These are phyloP conservation scores for Oxycera nigricornis DNA, from an alignment of 2,888 invertebrate genomes.

Conservation along the genomic window DNA sequence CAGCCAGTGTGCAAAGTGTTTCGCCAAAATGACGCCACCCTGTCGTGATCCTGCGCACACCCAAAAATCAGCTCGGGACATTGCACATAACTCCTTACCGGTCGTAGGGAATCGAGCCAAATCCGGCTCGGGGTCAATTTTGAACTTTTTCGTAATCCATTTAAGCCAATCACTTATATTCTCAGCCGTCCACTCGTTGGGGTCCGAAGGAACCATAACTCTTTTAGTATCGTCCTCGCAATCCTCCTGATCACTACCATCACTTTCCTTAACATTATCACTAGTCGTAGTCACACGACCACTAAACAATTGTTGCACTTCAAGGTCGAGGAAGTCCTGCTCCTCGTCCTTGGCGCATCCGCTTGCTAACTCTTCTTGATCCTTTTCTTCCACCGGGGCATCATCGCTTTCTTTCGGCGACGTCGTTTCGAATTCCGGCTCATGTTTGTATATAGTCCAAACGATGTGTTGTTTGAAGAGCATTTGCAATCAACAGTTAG, in stretches of 20 bases:
- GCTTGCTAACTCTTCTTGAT: background rate
- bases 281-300: conserved; percentile 44
- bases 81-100: conserved; percentile 66
- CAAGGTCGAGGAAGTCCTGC: conserved; percentile 11
- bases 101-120: conserved; percentile 65
- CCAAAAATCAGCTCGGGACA: conserved; percentile 71
- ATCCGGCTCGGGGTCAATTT: conserved; percentile 66
- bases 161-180: conserved; percentile 70
- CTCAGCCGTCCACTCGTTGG: conserved; percentile 67
- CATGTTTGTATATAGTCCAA: conserved; percentile 53
- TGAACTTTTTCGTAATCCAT: conserved; percentile 69
- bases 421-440: conserved; percentile 51
- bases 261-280: conserved; percentile 38
- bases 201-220: conserved; percentile 64
- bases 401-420: conserved; percentile 51
- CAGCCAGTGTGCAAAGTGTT: conserved; percentile 68
- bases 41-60: conserved; percentile 63
- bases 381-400: conserved; percentile 51
- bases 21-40: conserved; percentile 66
- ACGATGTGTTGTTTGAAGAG: background rate
- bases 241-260: conserved; percentile 47
- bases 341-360: conserved; percentile 41
- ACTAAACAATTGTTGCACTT: conserved; percentile 13
- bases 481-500: background rate
- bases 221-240: conserved; percentile 43